These are phyloP conservation scores for Melipona bicolor DNA, from an alignment of 2,888 invertebrate genomes.

Conservation along the genomic window DNA sequence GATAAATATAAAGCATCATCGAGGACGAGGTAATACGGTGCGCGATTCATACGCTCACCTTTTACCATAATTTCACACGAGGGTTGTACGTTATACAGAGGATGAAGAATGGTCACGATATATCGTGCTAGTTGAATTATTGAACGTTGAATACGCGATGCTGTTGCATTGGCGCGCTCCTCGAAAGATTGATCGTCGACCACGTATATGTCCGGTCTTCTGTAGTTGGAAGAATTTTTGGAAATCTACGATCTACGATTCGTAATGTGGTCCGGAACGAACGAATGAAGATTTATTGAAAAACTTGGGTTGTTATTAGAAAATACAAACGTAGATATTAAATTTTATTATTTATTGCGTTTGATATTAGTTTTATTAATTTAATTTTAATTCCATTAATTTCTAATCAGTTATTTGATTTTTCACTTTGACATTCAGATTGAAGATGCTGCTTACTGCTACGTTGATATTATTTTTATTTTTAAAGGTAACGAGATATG, in stretches of 20 bases:
- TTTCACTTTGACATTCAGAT: neutral
- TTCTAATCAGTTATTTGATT: neutral
- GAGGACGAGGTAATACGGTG: neutral
- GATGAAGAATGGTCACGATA: slow-evolving; percentile 48
- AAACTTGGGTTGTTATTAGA: neutral
- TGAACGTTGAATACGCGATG: slow-evolving; percentile 43
- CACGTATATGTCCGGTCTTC: neutral
- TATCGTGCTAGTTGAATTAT: slow-evolving; percentile 42
- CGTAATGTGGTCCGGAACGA: neutral
- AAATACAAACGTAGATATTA: neutral
- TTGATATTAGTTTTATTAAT: neutral
- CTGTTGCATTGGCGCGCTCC: slow-evolving; percentile 33
- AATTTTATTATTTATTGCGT: neutral
- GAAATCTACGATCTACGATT: neutral
- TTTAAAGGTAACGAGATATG: no score
- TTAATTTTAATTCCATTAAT: no score
- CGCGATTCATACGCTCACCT: slow-evolving; percentile 20
- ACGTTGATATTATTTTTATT: no score
- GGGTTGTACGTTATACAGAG: slow-evolving; percentile 13
- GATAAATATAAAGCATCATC: slow-evolving; percentile 1
- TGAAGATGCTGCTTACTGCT: neutral
- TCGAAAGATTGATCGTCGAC: slow-evolving; percentile 40
- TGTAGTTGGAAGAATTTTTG: slow-evolving; percentile 17
- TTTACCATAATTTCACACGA: slow-evolving; percentile 34
- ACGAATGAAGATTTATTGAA: no score